Percentiles rank a stretch among this genome's conserved stretches.
Evolutionary conservation across 2,888 invertebrate species (phyloP).

Genomic region (Andrena praecox): DNA sequence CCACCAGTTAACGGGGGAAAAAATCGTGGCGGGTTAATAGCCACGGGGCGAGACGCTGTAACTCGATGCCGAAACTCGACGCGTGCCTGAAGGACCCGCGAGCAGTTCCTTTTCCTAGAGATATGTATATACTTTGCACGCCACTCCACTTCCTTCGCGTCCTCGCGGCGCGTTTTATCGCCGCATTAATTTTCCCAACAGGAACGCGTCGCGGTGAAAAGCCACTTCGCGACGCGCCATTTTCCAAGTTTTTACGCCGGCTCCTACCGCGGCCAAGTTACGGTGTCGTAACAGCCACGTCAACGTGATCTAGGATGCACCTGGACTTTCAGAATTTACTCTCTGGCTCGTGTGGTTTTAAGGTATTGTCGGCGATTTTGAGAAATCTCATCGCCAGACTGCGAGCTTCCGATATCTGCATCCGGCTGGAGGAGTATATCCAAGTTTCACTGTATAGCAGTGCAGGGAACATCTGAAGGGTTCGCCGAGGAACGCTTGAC

Average conservation of each 20-base stretch:
- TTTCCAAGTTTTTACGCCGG: constrained; percentile 39
- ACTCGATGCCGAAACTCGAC: constrained; percentile 68
- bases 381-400: background rate
- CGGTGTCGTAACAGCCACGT: constrained; percentile 17
- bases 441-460: background rate
- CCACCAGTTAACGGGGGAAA: constrained; percentile 44
- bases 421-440: too few relatives aligned
- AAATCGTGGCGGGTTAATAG: constrained; percentile 71
- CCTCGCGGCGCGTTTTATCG: constrained; percentile 52
- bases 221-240: constrained; percentile 29
- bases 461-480: too few relatives aligned
- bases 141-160: constrained; percentile 50
- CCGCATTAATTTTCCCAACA: constrained; percentile 52
- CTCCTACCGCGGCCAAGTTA: constrained; percentile 29
- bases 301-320: constrained; percentile 8
- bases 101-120: constrained; percentile 52
- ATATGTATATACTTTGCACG: constrained; percentile 37
- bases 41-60: constrained; percentile 66
- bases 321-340: constrained; percentile 1
- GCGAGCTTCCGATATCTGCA: background rate
- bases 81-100: constrained; percentile 51
- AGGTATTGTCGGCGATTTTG: background rate
- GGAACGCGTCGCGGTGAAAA: constrained; percentile 30
- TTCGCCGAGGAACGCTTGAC: too few relatives aligned
- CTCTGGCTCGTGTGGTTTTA: background rate